Evolutionary conservation across 2,888 invertebrate species (phyloP), one percentile per base, ranked within the genome.

Genomic region (Drosophila sordidula): DNA sequence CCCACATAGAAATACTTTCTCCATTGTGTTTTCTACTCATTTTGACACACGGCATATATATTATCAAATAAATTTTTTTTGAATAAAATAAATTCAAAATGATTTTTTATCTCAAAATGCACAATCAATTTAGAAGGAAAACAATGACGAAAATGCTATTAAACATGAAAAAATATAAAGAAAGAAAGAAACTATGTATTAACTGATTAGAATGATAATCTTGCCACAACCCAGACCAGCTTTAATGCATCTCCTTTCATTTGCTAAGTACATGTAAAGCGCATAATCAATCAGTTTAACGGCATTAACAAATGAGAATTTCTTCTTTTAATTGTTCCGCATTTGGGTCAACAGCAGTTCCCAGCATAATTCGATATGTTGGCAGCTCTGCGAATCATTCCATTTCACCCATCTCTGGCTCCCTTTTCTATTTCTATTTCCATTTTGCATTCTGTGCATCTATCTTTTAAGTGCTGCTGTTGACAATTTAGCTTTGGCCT

Each of bases 401-500:
- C 16, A n/a, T 50, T 16, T 38, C 29, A 32, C 12, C 50, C 39
- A 14, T 46, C 12, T 26, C 45, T 26, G 41, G 38, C 14, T 50
- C 14, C 36, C n/a, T 14, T n/a, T 50, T 22, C 14, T 41, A 26
- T 44, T 25, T 57, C 18, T 52, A 16, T 41, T 38, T 42, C 46
- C 41, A 32, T 57, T 49, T 52, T 45, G 3, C 34, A 25, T 46
- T 39, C 41, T 55, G 51, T 58, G 25, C 52, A 78, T 73, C 69
- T 52, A 44, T 69, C 57, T 64, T 46, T 47, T 51, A 57, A 75
- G 64, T 68, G 78, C 61, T 70, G 45, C 70, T 78, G 70, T 78
- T 75, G 75, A 75, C 75, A 78, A 70, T 74, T 75, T 69, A 45
- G 78, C 78, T 77, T 73, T 75, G 45, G 54, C 50, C 42, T 68